Evolutionary conservation across 2,797 vertebrate genomes (phyloP), one percentile per base, ranked within the genome.

Genomic region (Bradypodion pumilum): DNA sequence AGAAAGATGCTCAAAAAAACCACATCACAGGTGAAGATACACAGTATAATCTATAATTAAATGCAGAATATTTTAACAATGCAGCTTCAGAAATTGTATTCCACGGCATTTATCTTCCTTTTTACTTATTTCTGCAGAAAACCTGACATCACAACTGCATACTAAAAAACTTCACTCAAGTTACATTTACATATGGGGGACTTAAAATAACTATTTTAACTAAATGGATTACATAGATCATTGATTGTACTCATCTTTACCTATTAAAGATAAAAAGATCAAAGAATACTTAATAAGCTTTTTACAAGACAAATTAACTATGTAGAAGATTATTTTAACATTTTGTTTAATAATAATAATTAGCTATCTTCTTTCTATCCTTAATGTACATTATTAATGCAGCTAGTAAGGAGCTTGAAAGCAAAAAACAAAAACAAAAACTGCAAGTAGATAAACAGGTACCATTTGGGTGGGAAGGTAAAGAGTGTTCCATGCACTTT

Each of bases 201-300:
- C 52, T 86, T 84, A 92, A 92, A 87, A 91, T 75, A 91, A 90
- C 91, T 88, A 92, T 91, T 94, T 91, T 80, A 86, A 83, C 77
- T 19, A 42, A 89, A 91, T 86, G 87, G 84, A 88, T 88, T 63
- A 88, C 83, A 89, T 85, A 92, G 87, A 88, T 78, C 87, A 83
- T 59, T 87, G 86, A 83, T 59, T 87, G 86, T 90, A 89, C 82
- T 92, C 90, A 91, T 91, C 87, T 91, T 82, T 86, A 69, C 44
- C 87, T 89, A 92, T 92, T 90, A 92, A 91, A 89, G 68, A 81
- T 87, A 88, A 88, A 91, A 85, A 92, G 88, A 91, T 94, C 89
- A 91, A 84, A 87, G 80, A 89, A 79, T 23, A n/a, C 88, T 86
- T 90, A 92, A 91, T 89, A 93, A 92, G 79, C 90, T 88, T 89